Base-by-base conservation (phyloP, 2,888 invertebrate genomes). In the Drosophila stalkeri region DNA sequence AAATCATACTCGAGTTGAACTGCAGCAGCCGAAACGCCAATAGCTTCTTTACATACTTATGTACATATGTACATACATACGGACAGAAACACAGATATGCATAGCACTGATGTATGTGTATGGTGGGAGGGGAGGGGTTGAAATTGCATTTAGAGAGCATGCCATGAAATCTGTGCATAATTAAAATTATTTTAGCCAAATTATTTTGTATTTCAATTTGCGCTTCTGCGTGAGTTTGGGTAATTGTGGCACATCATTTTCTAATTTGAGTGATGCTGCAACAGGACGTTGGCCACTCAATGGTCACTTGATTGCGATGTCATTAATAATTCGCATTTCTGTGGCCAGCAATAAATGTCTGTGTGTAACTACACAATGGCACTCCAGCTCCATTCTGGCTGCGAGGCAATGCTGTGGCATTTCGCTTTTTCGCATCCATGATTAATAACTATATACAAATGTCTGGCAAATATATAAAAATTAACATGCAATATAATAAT, bases 151-250 rank as follows among this genome's bases (percentile, higher is more conserved):
- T 72, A 57, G 64, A 61, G 51, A 61, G 68, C 54, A 35, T 16
- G 39, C 18, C 47, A 64, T 51, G 44, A 71, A 80, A 82, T 74
- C 73, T 75, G 69, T 75, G 74, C 87, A 86, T 87, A 84, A 80
- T 85, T 84, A 63, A 80, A 84, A 72, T 74, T 67, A 74, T 82
- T 74, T 80, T 71, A 70, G 72, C 51, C 47, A 75, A 76, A 86
- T 85, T 82, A 82, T 78, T 75, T 51, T 64, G 68, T 56, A 67
- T 75, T 75, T 77, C 55, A 66, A 76, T 75, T 73, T 69, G 67
- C 16, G 51, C 33, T 23, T 12, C 20, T 16, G 54, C 54, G n/a
- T 18, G 43, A 57, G 72, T 63, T 54, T 64, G 67, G 64, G 69
- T 69, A 64, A 33, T 51, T 39, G 61, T 47, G 23, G 47, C 18